Base-by-base conservation (phyloP, 2,113 vertebrate genomes). In the Numida meleagris region DNA sequence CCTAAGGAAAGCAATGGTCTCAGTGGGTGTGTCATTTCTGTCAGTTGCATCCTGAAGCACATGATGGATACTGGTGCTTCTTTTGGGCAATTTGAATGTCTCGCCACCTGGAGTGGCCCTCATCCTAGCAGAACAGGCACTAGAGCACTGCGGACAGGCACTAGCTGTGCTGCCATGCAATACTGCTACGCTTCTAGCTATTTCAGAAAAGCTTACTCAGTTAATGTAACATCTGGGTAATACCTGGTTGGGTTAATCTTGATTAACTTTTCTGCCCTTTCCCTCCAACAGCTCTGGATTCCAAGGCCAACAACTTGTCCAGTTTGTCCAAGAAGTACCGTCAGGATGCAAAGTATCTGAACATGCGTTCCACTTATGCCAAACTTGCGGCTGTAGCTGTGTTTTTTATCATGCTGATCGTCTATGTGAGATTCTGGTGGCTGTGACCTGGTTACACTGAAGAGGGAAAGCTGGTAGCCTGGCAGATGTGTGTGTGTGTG, bases 361-460 rank as follows among this genome's bases (percentile, higher is more conserved):
- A 99, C 96, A 99, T 99, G 97, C 99, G 99, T 81, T 99, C 99
- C 97, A 99, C 99, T 10, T 99, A 99, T 1, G 99, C 99, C 97
- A 99, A 99, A 94, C 98, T 99, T 77, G 99, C 99, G 0, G 99
- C 99, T 0, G 98, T 99, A 1, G 99, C 99, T 19, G 99, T 99
- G 71, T 99, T 99, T 97, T 98, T 99, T 97, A 98, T 99, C 97
- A 99, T 99, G 99, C 93, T 99, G 93, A 99, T 99, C 46, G 99
- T 99, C 88, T 99, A 99, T 31, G 98, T 99, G 62, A 98, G 99
- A 61, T 99, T 99, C 98, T 99, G 99, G 99, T 99, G 99, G 99
- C 99, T 99, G 97, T 99, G 98, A 99, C 91, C 36, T 17, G 8
- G 73, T 45, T 75, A 58, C 85, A 7, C 23, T 40, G 66, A 87